Evolutionary conservation across 1,140 invertebrate genomes (phyloP).

Genomic region (Hesperophylax magnus): DNA sequence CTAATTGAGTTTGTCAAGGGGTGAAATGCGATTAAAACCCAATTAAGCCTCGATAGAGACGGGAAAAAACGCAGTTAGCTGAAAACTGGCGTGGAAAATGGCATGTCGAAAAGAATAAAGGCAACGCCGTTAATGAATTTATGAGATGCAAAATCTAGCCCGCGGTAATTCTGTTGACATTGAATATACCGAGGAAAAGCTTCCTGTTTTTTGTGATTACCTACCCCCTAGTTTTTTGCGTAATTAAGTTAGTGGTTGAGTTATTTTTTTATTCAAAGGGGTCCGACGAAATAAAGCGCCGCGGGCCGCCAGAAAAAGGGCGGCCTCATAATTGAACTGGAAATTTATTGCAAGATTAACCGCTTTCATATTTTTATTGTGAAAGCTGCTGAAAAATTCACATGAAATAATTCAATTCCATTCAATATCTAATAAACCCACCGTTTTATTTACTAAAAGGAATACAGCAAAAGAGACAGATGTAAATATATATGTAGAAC

Average conservation of each 20-base stretch:
- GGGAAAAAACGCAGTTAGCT: conserved; percentile 46
- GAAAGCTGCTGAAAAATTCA: background rate
- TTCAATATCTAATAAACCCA: conserved; percentile 15
- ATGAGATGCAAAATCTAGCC: conserved; percentile 43
- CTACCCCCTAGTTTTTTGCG: conserved; percentile 13
- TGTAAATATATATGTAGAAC: conserved; percentile 20
- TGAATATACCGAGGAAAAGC: conserved; percentile 18
- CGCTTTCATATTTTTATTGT: conserved; percentile 6
- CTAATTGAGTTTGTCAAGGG: conserved; percentile 58
- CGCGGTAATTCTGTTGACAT: conserved; percentile 41
- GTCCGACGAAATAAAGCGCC: background rate
- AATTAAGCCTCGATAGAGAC: conserved; percentile 44
- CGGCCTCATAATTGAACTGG: conserved; percentile 15
- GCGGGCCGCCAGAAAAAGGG: conserved; percentile 9
- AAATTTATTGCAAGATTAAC: conserved; percentile 31
- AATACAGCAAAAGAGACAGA: background rate
- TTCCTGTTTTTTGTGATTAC: conserved; percentile 5
- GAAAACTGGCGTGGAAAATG: conserved; percentile 40
- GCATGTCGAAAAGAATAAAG: conserved; percentile 41
- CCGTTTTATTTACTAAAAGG: background rate
- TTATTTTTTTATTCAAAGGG: conserved; percentile 18
- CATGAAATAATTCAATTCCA: conserved; percentile 1
- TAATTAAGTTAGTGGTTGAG: conserved; percentile 35
- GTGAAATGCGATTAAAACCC: conserved; percentile 57
- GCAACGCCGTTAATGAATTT: conserved; percentile 44